Base-by-base conservation (phyloP, 2,888 invertebrate species). In the Phortica okadai region DNA sequence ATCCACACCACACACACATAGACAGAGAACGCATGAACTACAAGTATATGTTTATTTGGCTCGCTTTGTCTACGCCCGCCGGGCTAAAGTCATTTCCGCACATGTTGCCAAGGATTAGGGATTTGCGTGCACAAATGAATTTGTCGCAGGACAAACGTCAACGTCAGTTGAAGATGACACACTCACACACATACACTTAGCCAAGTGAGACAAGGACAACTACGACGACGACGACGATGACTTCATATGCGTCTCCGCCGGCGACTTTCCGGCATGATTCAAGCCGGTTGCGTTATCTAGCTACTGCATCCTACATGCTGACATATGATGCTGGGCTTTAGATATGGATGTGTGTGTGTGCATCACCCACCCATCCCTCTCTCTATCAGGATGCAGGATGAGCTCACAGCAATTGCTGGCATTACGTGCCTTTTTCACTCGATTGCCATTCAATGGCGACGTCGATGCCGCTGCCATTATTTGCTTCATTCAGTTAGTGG, bases 381-480 rank as follows among this genome's bases (percentile, higher is more conserved):
- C 21, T 21, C 21, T 21, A 21, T 21, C 21, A 21, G 21, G 21
- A 33, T 33, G 33, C 33, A 81, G 56, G 14, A 11, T 16, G 10
- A 62, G 62, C 21, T 4, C 21, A 62, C 76, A 83, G 81, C 89
- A 88, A 89, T 89, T 89, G 89, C 88, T 85, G 83, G 88, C 87
- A 89, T 88, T 88, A 88, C 89, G 88, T 88, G 89, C 89, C 88
- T 83, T 84, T 88, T 66, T 66, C 16, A 42, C 86, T 87, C 89
- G 84, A 86, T 87, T 86, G 86, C 82, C 86, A 85, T 88, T 88
- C 87, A 86, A 86, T 88, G 80, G 81, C 82, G 80, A 70, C 14
- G 73, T 58, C 75, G 62, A 41, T 11, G 7, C 21, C 87, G 82
- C 80, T 87, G 86, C 85, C 85, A 88, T 33, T 16, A 66, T 66